Base-by-base conservation (phyloP, 2,797 vertebrate species). In the Neosilurus hyrtlii region DNA sequence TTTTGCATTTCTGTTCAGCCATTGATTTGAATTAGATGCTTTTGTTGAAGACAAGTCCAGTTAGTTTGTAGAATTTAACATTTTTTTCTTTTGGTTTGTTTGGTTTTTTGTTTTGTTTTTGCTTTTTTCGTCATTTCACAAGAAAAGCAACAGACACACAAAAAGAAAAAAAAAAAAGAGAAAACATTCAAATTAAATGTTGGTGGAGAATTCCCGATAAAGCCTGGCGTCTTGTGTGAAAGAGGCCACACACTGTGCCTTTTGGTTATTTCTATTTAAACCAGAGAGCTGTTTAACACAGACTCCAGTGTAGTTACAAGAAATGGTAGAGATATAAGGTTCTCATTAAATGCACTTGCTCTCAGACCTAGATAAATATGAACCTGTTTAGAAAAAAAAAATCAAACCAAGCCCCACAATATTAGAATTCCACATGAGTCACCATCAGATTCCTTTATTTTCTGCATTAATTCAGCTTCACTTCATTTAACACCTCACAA, bases 181-280 rank as follows among this genome's bases (percentile, higher is more conserved):
- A 86, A 86, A 87, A 85, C 54, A 70, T 88, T 87, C 87, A 86
- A 92, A 94, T 94, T 93, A 93, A 94, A 93, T 92, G 90, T 93
- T 85, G 90, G 89, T 84, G 90, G 89, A 91, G 86, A 90, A 84
- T 89, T 90, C 87, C 90, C 87, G 88, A 86, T 87, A 84, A 78
- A 84, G 90, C 90, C 79, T 88, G 81, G 88, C 87, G 66, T 77
- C 87, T 86, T 83, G 57, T 70, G 63, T 77, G 61, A 57, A 14
- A 22, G 56, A 83, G 24, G 52, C 71, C 72, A 68, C 59, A 71
- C 24, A 22, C 75, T 77, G n/a, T 59, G 26, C 54, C 30, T 18
- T 51, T 63, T 24, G 24, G 20, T 68, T 77, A 77, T 51, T 59
- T 59, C 51, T 43, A 51, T 57, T 65, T 62, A 18, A 68, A 51